Percentiles rank a stretch among this genome's conserved stretches.
phyloP scores from a whole-genome alignment of 1,140 invertebrate species.

The Helicorthomorpha holstii region DNA sequence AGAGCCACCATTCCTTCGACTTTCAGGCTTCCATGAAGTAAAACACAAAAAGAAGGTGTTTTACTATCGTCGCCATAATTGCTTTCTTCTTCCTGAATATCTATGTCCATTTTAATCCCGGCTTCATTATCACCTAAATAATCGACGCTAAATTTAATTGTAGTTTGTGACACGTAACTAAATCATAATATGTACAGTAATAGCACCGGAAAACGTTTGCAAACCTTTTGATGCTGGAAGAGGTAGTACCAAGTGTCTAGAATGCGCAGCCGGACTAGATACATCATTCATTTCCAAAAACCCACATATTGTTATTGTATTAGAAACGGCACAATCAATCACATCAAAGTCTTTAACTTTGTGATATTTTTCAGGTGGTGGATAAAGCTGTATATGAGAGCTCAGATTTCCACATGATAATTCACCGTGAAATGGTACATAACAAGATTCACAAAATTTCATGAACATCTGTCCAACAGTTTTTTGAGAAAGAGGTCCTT shows the following conservation, averaged over 20 bases:
- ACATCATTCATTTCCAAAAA: slow-evolving; percentile 66
- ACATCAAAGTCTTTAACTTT: slow-evolving; percentile 46
- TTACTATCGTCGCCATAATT: slow-evolving; percentile 47
- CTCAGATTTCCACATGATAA: slow-evolving; percentile 59
- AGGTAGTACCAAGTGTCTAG: slow-evolving; percentile 74
- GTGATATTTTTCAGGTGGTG: slow-evolving; percentile 47
- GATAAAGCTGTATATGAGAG: slow-evolving; percentile 54
- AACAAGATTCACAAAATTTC: slow-evolving; percentile 57
- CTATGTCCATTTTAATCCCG: slow-evolving; percentile 28
- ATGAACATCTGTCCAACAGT: slow-evolving; percentile 47
- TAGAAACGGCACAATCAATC: slow-evolving; percentile 38
- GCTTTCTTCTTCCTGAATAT: slow-evolving; percentile 12
- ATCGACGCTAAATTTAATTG: slow-evolving; percentile 6
- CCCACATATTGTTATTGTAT: slow-evolving; percentile 55
- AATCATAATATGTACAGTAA: no score
- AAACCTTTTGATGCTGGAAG: slow-evolving; percentile 33
- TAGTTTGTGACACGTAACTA: slow-evolving; percentile 6
- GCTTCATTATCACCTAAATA: slow-evolving; percentile 1
- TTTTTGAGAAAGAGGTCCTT: slow-evolving; percentile 34
- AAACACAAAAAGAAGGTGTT: slow-evolving; percentile 74
- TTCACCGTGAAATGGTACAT: slow-evolving; percentile 51
- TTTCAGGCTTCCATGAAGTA: slow-evolving; percentile 85
- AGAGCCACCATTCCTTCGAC: slow-evolving; percentile 33
- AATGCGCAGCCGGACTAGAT: slow-evolving; percentile 83
- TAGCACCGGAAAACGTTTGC: no score